phyloP scores from a whole-genome alignment of 2,888 invertebrate species.

The Coelopa pilipes region DNA sequence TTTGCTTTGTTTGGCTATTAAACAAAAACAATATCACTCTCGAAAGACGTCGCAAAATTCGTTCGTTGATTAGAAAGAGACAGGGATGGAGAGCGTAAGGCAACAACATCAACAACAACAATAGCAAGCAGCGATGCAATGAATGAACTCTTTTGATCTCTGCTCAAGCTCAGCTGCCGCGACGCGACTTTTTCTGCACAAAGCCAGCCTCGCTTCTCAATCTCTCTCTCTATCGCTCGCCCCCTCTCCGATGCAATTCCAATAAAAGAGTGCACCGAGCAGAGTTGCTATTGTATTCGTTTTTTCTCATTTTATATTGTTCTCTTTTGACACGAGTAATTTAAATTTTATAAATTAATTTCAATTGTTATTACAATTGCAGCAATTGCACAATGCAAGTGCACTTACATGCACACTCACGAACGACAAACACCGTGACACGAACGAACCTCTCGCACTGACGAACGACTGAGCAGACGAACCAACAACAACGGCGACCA shows the following conservation, averaged over 20 bases:
- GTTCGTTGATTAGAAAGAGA: too few relatives aligned
- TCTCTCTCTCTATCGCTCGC: not conserved
- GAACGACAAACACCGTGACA: conserved; percentile 12
- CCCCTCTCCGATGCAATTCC: not conserved
- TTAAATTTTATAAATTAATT: conserved; percentile 18
- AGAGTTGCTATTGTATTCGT: too few relatives aligned
- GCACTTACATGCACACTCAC: conserved; percentile 24
- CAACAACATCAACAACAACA: conserved; percentile 17
- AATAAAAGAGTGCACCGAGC: not conserved
- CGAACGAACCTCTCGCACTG: not conserved
- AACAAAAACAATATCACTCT: conserved; percentile 4
- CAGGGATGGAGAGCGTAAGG: not conserved
- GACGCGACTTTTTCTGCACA: conserved; percentile 9
- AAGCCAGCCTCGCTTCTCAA: too few relatives aligned
- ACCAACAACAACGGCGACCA: conserved; percentile 34
- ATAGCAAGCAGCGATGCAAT: not conserved
- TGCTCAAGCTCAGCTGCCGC: conserved; percentile 17
- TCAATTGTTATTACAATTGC: conserved; percentile 28
- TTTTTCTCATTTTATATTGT: too few relatives aligned
- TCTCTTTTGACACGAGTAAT: too few relatives aligned
- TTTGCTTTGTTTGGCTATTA: conserved; percentile 22
- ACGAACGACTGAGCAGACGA: not conserved
- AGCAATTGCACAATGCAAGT: conserved; percentile 21
- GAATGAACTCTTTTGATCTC: conserved; percentile 38
- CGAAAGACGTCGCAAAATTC: not conserved